A percentile compares a stretch with the other conserved stretches of the same genome.
phyloP scores from a whole-genome alignment of 92 coral and sea anemone genomes.

The Scolanthus callimorphus region DNA sequence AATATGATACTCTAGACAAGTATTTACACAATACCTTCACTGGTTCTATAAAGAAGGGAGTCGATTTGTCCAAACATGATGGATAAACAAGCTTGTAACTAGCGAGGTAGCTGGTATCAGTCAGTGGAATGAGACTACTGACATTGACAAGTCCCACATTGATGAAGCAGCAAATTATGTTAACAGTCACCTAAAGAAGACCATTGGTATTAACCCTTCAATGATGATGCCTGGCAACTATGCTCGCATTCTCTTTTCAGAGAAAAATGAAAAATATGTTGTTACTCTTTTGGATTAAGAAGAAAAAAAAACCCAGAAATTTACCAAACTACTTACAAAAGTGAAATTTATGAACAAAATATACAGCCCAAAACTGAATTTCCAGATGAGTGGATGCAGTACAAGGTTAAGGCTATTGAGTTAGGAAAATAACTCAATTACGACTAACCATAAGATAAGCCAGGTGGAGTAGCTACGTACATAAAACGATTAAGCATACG shows the following conservation, averaged over 20 bases:
- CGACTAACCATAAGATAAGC: neutral
- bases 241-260: slow-evolving; percentile 25
- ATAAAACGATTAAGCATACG: too few species aligned
- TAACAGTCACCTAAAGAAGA: slow-evolving; percentile 10
- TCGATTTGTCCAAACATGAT: too few species aligned
- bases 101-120: slow-evolving; percentile 23
- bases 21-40: too few species aligned
- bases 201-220: slow-evolving; percentile 29
- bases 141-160: slow-evolving; percentile 15
- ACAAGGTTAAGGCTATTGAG: neutral
- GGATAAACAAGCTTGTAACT: slow-evolving; percentile 14
- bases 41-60: too few species aligned
- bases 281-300: too few species aligned
- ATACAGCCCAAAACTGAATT: neutral
- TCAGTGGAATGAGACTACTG: slow-evolving; percentile 25
- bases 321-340: neutral
- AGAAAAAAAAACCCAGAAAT: slow-evolving; percentile 5
- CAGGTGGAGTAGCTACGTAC: too few species aligned
- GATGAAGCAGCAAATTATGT: slow-evolving; percentile 23
- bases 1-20: too few species aligned
- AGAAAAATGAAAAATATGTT: slow-evolving; percentile 15
- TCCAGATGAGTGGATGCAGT: neutral
- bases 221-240: slow-evolving; percentile 40
- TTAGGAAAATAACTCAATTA: neutral
- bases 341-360: neutral